Evolutionary conservation across 2,113 vertebrate genomes (phyloP), one percentile per base, ranked within the genome.

Genomic region (Amia ocellicauda): DNA sequence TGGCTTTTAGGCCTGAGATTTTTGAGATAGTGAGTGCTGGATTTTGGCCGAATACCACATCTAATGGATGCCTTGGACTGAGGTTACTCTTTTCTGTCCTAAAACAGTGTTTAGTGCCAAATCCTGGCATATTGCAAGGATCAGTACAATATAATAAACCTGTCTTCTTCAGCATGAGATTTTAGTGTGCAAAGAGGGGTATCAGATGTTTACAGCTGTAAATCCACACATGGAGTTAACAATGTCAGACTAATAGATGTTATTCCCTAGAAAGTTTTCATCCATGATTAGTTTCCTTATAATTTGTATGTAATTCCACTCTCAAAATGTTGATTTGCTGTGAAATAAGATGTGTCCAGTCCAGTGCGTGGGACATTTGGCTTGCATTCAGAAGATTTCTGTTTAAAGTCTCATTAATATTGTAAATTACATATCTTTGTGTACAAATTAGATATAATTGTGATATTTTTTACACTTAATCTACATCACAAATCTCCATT

Each of bases 21-120:
- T 51, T 26, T 31, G 54, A 47, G 9, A 70, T 64, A 50, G 0
- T 26, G 2, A 20, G n/a, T 62, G 27, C 8, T 79, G 20, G 27
- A 66, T 70, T 68, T 73, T 77, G 58, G 60, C 56, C 58, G 20
- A 61, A 66, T 42, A 41, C 20, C 24, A 1, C 28, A 13, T 66
- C 9, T 61, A 74, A 52, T 67, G 17, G 9, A 20, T 61, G 64
- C 62, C 65, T 74, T 74, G 29, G 55, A 72, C 62, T 63, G 51
- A 1, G 0, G 0, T 67, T 28, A 20, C 29, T 19, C 64, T 66
- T 62, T 63, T 66, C 1, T 67, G 76, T 79, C 73, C 78, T 41
- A 53, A 64, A 47, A 11, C 36, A 68, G 27, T 19, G 42, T 49
- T 60, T 65, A 1, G 42, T 52, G 51, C 26, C 56, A 75, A 73